Evolutionary conservation across 2,888 invertebrate species (phyloP).

Genomic region (Agrotis puta): DNA sequence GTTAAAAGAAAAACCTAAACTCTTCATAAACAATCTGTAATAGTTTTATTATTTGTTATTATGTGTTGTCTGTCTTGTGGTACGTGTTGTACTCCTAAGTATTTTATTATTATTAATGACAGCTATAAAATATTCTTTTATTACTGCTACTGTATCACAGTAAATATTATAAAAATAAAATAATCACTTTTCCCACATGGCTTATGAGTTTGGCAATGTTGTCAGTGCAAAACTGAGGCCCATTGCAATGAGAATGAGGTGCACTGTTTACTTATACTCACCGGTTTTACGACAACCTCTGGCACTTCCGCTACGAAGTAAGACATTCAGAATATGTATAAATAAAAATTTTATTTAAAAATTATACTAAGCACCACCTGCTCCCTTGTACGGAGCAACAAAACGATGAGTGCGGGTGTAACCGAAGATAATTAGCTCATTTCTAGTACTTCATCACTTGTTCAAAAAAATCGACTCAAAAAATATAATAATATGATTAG

Average conservation of each 20-base stretch:
- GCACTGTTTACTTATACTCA: conserved; percentile 50
- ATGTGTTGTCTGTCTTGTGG: too few relatives aligned
- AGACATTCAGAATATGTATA: conserved; percentile 54
- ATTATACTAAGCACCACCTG: conserved; percentile 11
- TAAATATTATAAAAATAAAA: too few relatives aligned
- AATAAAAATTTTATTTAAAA: conserved; percentile 22
- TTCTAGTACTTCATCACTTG: not conserved
- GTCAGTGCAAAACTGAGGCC: too few relatives aligned
- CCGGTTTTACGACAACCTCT: conserved; percentile 69
- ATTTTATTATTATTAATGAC: too few relatives aligned
- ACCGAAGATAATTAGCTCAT: not conserved
- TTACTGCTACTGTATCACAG: too few relatives aligned
- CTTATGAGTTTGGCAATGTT: too few relatives aligned
- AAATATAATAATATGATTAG: not conserved
- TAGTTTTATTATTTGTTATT: too few relatives aligned
- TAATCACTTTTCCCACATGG: too few relatives aligned
- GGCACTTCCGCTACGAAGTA: conserved; percentile 62
- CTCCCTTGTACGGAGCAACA: not conserved
- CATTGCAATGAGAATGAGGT: not conserved
- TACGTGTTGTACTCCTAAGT: too few relatives aligned
- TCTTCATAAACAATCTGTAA: too few relatives aligned
- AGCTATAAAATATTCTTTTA: too few relatives aligned
- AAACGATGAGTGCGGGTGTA: not conserved
- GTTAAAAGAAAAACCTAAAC: too few relatives aligned
- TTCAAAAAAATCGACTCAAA: not conserved